Conservation (phyloP, 2,888 invertebrate genomes). For the Caenorhabditis macrosperma region DNA sequence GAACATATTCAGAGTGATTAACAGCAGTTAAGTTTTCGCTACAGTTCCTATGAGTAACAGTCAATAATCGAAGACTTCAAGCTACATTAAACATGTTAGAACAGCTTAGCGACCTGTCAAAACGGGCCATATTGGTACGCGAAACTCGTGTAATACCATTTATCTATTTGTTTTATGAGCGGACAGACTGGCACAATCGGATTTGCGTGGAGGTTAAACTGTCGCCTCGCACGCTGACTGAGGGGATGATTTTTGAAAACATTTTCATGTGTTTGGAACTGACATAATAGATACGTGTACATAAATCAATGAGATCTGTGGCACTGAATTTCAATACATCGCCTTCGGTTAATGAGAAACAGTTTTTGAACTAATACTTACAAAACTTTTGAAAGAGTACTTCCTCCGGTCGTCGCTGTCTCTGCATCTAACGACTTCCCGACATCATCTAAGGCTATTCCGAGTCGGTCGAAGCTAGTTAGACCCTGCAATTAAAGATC, state of each 20-base stretch:
- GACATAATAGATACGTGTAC: background rate
- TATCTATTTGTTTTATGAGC: conserved; percentile 53
- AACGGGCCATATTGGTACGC: conserved; percentile 20
- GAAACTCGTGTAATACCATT: conserved; percentile 40
- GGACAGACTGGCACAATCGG: conserved; percentile 32
- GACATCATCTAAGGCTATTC: conserved; percentile 49
- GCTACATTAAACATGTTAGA: conserved; percentile 11
- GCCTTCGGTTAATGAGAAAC: conserved; percentile 1
- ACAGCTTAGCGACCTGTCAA: conserved; percentile 29
- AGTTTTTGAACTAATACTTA: conserved; percentile 40
- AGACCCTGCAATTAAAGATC: conserved; percentile 30
- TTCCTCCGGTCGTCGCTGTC: conserved; percentile 23
- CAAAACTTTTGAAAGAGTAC: conserved; percentile 40
- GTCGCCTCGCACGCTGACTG: background rate
- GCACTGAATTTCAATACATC: background rate
- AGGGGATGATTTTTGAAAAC: conserved; percentile 47
- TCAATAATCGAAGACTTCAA: no score
- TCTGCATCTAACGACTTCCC: conserved; percentile 45
- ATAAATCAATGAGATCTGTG: conserved; percentile 19
- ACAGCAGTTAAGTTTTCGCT: no score
- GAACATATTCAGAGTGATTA: background rate
- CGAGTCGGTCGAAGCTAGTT: conserved; percentile 46
- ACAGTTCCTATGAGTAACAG: no score
- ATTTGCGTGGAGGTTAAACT: conserved; percentile 53
- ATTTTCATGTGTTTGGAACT: background rate